A percentile compares a stretch with the other conserved stretches of the same genome.
Evolutionary conservation across 2,113 vertebrate species (phyloP).

Genomic region (Ptilonorhynchus violaceus): DNA sequence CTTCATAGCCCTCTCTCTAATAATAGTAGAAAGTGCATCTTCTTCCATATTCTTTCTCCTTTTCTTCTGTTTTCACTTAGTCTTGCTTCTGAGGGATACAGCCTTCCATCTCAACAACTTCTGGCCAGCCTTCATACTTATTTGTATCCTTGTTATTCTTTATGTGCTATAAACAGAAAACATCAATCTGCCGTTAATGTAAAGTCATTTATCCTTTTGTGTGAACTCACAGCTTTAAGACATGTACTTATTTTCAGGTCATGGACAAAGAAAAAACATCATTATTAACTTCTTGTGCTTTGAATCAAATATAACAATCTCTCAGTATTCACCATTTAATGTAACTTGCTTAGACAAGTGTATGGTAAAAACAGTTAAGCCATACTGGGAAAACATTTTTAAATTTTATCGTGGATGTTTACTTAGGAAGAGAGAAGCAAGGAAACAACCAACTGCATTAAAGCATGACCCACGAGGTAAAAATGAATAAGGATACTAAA

Average conservation of each 20-base stretch:
- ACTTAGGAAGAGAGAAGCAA: background rate
- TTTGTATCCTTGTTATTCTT: conserved; percentile 95
- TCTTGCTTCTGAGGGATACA: conserved; percentile 89
- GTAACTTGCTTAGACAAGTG: background rate
- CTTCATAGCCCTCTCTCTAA: conserved; percentile 36
- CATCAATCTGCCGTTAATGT: background rate
- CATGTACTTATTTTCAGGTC: background rate
- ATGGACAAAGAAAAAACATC: background rate
- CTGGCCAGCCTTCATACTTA: conserved; percentile 98
- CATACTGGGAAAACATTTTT: background rate
- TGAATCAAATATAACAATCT: background rate
- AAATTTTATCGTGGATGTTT: background rate
- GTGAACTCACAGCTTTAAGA: background rate
- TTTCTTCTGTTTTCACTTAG: conserved; percentile 45
- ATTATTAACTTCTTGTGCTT: background rate
- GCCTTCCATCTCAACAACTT: conserved; percentile 97
- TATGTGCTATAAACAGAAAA: conserved; percentile 82
- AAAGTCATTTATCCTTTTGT: background rate
- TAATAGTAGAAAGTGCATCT: conserved; percentile 55
- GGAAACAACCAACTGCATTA: background rate
- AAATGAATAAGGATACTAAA: background rate
- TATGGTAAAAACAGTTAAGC: background rate
- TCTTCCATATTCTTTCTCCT: background rate
- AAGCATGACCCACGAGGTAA: background rate
- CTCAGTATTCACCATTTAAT: background rate